A percentile compares a stretch with the other conserved stretches of the same genome.
Evolutionary conservation across 2,113 vertebrate species (phyloP).

Genomic region (Hyaena hyaena): DNA sequence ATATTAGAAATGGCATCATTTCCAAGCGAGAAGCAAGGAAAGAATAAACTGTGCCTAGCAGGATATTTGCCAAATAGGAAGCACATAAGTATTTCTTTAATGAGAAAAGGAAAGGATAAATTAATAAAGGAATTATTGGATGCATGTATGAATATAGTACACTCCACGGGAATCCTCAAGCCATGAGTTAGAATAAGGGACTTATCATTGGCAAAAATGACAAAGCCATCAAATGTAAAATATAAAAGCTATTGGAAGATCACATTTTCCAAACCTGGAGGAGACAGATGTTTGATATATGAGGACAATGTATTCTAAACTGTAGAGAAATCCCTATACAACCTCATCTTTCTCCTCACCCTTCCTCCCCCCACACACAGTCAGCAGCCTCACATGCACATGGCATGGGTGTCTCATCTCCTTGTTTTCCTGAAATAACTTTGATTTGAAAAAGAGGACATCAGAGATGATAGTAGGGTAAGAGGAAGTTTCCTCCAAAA

Average conservation of each 20-base stretch:
- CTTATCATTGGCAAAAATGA: not conserved
- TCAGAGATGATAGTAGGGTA: not conserved
- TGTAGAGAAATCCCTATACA: not conserved
- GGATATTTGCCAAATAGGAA: not conserved
- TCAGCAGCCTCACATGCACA: not conserved
- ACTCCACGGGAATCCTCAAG: not conserved
- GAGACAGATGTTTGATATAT: not conserved
- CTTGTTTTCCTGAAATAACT: not conserved
- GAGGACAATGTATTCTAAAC: not conserved
- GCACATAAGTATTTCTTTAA: conserved; percentile 16
- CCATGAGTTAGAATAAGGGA: not conserved
- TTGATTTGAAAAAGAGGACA: conserved; percentile 15
- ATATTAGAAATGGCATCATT: conserved; percentile 32
- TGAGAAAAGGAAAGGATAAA: conserved; percentile 13
- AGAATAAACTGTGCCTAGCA: not conserved
- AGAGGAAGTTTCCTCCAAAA: not conserved
- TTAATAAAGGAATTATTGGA: conserved; percentile 28
- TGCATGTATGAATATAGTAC: not conserved
- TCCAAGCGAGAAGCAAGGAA: conserved; percentile 5
- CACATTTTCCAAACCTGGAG: not conserved
- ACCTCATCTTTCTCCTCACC: not conserved
- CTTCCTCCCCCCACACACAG: not conserved
- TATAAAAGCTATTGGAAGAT: not conserved
- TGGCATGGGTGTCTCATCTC: not conserved
- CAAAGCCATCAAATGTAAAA: conserved; percentile 21